Percentiles rank a stretch among this genome's conserved stretches.
phyloP scores from a whole-genome alignment of 2,888 invertebrate genomes.

The Dryocosmus kuriphilus region DNA sequence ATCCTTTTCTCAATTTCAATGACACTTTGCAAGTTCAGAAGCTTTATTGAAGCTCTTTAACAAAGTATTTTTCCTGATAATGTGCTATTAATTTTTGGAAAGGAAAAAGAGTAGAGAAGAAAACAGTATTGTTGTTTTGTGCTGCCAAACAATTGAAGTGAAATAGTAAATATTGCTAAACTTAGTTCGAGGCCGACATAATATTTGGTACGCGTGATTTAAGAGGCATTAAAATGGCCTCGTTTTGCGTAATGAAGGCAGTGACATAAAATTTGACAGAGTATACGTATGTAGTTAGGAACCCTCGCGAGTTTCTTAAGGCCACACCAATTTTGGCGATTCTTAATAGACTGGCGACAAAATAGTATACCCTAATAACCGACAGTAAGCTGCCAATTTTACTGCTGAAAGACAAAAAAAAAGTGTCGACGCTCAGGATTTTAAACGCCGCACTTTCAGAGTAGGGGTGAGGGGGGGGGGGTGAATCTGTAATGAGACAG shows the following conservation, averaged over 20 bases:
- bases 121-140: slow-evolving; percentile 2
- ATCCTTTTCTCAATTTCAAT: too few species aligned
- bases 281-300: slow-evolving; percentile 28
- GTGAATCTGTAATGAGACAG: not conserved
- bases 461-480: not conserved
- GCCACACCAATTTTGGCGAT: slow-evolving; percentile 28
- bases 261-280: slow-evolving; percentile 35
- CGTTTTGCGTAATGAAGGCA: slow-evolving; percentile 37
- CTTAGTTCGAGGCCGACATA: slow-evolving; percentile 5
- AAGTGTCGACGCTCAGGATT: not conserved
- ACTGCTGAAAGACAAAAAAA: slow-evolving; percentile 21
- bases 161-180: slow-evolving; percentile 4
- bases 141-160: not conserved
- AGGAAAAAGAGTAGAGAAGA: too few species aligned
- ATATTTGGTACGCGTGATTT: slow-evolving; percentile 19
- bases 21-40: too few species aligned
- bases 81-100: too few species aligned
- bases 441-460: not conserved
- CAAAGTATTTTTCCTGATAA: too few species aligned
- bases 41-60: not conserved
- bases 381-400: not conserved
- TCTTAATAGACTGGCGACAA: slow-evolving; percentile 32
- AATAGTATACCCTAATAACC: slow-evolving; percentile 4
- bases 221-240: slow-evolving; percentile 33
- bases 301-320: slow-evolving; percentile 18